Evolutionary conservation across 2,888 invertebrate species (phyloP).

Genomic region (Callyntrura sp.): DNA sequence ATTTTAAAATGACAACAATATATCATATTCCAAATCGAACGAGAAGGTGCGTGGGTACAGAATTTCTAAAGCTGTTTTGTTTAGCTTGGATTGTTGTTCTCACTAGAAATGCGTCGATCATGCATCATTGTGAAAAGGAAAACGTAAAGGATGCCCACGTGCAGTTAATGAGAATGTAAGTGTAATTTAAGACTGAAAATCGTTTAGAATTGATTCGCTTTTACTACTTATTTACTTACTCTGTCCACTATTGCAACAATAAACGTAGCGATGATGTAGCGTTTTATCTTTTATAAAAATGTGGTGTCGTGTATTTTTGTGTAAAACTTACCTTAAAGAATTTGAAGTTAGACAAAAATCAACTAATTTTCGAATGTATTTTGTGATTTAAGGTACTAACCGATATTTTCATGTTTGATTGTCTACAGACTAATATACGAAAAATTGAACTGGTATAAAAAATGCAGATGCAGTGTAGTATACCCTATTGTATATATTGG

Average conservation of each 20-base stretch:
- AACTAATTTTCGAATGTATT: not conserved
- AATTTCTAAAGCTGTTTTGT: too few species aligned
- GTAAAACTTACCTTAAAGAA: constrained; percentile 7
- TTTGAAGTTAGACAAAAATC: not conserved
- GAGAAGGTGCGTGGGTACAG: too few species aligned
- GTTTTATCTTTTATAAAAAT: constrained; percentile 12
- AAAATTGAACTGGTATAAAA: too few species aligned
- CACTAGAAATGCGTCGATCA: not conserved
- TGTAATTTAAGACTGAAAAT: constrained; percentile 47
- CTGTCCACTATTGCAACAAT: constrained; percentile 37
- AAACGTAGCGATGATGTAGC: not conserved
- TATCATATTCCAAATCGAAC: too few species aligned
- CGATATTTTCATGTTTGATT: constrained; percentile 27
- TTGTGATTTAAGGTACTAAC: constrained; percentile 8
- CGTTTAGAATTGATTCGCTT: constrained; percentile 17
- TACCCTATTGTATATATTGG: too few species aligned
- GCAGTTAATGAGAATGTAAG: constrained; percentile 7
- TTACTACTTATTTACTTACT: constrained; percentile 16
- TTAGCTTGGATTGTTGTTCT: not conserved
- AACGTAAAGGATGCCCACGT: not conserved
- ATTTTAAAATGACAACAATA: too few species aligned
- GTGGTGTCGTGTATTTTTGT: constrained; percentile 8
- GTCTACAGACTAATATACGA: not conserved
- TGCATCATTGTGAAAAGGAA: not conserved
- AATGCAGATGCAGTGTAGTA: too few species aligned